Evolutionary conservation across 2,797 vertebrate species (phyloP).

Genomic region (Gymnopithys bicolor): DNA sequence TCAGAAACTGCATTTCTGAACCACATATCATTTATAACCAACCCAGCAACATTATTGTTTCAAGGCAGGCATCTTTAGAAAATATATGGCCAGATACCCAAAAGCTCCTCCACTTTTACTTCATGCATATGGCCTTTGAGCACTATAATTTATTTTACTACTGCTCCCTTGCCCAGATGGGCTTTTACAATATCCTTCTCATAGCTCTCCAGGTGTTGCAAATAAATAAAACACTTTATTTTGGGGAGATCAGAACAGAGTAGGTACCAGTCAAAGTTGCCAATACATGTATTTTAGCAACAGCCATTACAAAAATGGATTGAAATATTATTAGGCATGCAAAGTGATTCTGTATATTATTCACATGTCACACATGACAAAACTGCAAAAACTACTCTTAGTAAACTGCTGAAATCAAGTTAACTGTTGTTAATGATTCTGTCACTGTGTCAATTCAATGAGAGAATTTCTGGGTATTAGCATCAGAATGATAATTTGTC

Average conservation of each 20-base stretch:
- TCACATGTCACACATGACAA: neutral
- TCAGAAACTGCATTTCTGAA: neutral
- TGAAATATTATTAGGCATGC: neutral
- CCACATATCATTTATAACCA: neutral
- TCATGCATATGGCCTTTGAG: conserved; percentile 27
- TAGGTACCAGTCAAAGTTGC: neutral
- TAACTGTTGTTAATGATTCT: neutral
- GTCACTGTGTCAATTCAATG: neutral
- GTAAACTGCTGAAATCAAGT: neutral
- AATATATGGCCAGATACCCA: conserved; percentile 36
- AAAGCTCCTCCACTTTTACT: conserved; percentile 38
- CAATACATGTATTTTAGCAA: neutral
- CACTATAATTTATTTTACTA: conserved; percentile 46
- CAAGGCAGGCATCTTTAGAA: conserved; percentile 34
- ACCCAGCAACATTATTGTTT: conserved; percentile 44
- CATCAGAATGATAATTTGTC: neutral
- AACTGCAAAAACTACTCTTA: neutral
- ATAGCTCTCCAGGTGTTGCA: conserved; percentile 50
- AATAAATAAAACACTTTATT: conserved; percentile 66
- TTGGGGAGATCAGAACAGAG: conserved; percentile 17
- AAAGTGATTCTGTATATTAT: neutral
- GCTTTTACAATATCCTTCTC: conserved; percentile 53
- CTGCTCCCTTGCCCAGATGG: conserved; percentile 52
- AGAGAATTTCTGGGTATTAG: neutral
- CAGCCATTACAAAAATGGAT: neutral